Percentiles rank a stretch among this genome's conserved stretches.
phyloP scores from a whole-genome alignment of 2,888 invertebrate genomes.

The Sericinus montela region DNA sequence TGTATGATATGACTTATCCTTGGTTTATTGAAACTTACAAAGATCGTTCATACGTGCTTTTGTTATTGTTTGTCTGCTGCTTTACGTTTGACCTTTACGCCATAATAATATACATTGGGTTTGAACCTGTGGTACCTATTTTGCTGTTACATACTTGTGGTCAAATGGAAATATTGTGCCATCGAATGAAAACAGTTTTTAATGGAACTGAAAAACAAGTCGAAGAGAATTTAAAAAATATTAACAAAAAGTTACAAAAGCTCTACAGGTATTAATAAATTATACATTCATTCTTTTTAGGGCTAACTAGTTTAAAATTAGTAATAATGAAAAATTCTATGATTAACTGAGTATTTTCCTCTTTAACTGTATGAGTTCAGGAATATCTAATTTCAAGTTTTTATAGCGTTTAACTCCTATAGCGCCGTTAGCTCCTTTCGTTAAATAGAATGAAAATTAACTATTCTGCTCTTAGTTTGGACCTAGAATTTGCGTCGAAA shows the following conservation, averaged over 20 bases:
- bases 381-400: too few relatives aligned
- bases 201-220: slow-evolving; percentile 30
- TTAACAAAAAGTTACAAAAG: slow-evolving; percentile 43
- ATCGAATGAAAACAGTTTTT: slow-evolving; percentile 38
- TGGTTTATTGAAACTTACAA: slow-evolving; percentile 36
- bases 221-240: slow-evolving; percentile 36
- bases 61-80: slow-evolving; percentile 26
- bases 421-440: too few relatives aligned
- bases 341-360: too few relatives aligned
- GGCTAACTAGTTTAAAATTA: too few relatives aligned
- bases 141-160: slow-evolving; percentile 56
- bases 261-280: slow-evolving; percentile 50
- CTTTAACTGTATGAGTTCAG: too few relatives aligned
- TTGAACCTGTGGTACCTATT: slow-evolving; percentile 58
- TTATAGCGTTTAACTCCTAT: too few relatives aligned
- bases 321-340: too few relatives aligned
- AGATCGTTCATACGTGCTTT: slow-evolving; percentile 28
- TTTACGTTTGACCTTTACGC: slow-evolving; percentile 38
- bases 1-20: slow-evolving; percentile 46
- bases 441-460: too few relatives aligned
- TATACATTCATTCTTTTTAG: too few relatives aligned
- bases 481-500: too few relatives aligned
- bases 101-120: slow-evolving; percentile 42
- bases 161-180: slow-evolving; percentile 47
- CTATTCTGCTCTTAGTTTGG: too few relatives aligned